phyloP scores from a whole-genome alignment of 2,888 invertebrate species.

The Myathropa florea region DNA sequence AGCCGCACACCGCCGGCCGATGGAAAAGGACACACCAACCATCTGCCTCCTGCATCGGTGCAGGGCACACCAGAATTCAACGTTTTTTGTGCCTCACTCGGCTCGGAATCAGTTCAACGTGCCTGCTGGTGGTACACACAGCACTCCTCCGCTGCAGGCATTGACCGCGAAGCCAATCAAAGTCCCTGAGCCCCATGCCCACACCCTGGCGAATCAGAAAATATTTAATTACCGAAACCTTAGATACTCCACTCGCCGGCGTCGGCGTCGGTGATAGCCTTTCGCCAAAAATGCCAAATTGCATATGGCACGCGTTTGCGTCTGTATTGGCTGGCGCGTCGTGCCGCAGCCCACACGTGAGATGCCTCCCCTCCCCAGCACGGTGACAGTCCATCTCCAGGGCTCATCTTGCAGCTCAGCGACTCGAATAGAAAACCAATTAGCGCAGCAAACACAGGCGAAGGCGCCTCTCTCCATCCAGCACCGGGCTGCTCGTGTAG shows the following conservation, averaged over 20 bases:
- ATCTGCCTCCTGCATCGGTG: constrained; percentile 50
- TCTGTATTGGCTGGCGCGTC: constrained; percentile 36
- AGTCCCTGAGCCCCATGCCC: constrained; percentile 47
- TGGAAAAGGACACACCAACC: constrained; percentile 52
- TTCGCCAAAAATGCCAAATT: constrained; percentile 49
- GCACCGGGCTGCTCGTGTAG: constrained; percentile 13
- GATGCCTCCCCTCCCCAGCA: constrained; percentile 12
- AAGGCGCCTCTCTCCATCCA: constrained; percentile 30
- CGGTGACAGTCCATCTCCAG: background rate
- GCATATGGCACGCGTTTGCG: constrained; percentile 69
- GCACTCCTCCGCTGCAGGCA: constrained; percentile 34
- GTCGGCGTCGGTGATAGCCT: constrained; percentile 8
- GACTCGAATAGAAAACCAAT: constrained; percentile 54
- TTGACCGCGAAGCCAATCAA: constrained; percentile 70
- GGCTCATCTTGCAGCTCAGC: background rate
- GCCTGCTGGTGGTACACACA: constrained; percentile 44
- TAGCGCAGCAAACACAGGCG: constrained; percentile 49
- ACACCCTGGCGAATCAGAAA: constrained; percentile 35
- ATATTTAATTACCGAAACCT: constrained; percentile 67
- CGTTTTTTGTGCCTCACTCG: constrained; percentile 11
- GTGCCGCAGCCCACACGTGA: constrained; percentile 54
- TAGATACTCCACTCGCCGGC: constrained; percentile 26
- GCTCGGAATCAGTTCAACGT: constrained; percentile 37
- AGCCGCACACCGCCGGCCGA: constrained; percentile 26
- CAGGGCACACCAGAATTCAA: background rate